Evolutionary conservation across 1,140 invertebrate genomes (phyloP).

Genomic region (Hypothenemus hampei): DNA sequence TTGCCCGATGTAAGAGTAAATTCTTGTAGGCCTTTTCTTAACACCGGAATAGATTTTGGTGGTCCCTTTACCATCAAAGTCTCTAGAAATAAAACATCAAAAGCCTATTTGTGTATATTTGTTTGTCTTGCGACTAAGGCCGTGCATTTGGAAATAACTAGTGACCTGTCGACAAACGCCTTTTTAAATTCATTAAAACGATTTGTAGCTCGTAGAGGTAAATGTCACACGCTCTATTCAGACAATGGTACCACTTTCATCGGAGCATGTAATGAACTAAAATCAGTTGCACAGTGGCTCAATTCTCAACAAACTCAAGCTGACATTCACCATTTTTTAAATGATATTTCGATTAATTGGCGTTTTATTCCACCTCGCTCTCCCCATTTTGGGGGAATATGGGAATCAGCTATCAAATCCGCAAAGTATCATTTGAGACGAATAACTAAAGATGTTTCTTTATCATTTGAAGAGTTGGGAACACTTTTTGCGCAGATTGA

Average conservation of each 20-base stretch:
- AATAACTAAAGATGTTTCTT: background rate
- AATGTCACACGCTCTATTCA: conserved; percentile 25
- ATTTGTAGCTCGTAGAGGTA: too few relatives aligned
- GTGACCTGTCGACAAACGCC: conserved; percentile 34
- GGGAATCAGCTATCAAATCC: background rate
- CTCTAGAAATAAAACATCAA: conserved; percentile 42
- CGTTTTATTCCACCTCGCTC: conserved; percentile 12
- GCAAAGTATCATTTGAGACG: conserved; percentile 9
- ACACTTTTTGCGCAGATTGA: conserved; percentile 32
- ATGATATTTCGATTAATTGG: conserved; percentile 17
- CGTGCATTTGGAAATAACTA: conserved; percentile 46
- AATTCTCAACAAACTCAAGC: background rate
- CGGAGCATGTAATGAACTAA: conserved; percentile 15
- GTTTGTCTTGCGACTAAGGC: too few relatives aligned
- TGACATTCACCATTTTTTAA: conserved; percentile 7
- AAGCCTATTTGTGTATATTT: too few relatives aligned
- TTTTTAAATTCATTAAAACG: too few relatives aligned
- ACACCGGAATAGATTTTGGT: conserved; percentile 44
- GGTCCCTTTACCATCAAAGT: conserved; percentile 41
- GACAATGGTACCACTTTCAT: conserved; percentile 33
- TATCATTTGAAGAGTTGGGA: conserved; percentile 14
- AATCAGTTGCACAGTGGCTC: background rate
- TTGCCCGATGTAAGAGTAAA: conserved; percentile 10
- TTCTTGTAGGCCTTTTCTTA: conserved; percentile 35
- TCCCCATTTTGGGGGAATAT: background rate